A percentile compares a stretch with the other conserved stretches of the same genome.
These are phyloP conservation scores for Candidula unifasciata DNA, from an alignment of 2,888 invertebrate genomes.

Conservation along the genomic window DNA sequence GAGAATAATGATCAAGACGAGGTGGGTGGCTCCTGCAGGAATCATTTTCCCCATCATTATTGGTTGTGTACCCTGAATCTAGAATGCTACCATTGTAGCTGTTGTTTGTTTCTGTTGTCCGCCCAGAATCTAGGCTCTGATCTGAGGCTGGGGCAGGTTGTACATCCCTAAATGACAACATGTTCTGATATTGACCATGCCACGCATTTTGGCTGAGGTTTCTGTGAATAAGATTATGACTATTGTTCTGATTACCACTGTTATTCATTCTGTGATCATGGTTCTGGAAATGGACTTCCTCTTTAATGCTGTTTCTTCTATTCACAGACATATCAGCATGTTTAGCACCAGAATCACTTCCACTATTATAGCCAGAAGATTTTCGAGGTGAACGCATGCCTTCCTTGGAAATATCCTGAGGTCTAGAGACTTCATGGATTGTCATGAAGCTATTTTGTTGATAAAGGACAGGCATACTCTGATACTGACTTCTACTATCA, in stretches of 20 bases:
- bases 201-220: background rate
- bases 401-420: background rate
- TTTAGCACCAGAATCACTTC: background rate
- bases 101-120: slow-evolving; percentile 63
- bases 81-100: slow-evolving; percentile 65
- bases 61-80: slow-evolving; percentile 71
- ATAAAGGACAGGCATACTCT: background rate
- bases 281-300: background rate
- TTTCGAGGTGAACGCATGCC: background rate
- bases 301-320: background rate
- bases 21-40: slow-evolving; percentile 39
- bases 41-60: slow-evolving; percentile 67
- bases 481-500: background rate
- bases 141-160: slow-evolving; percentile 48
- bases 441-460: background rate
- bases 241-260: background rate
- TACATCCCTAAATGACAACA: slow-evolving; percentile 31
- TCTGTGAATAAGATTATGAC: background rate
- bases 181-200: background rate
- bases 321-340: background rate
- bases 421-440: background rate
- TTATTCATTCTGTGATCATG: background rate
- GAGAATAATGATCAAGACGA: background rate
- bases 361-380: background rate
- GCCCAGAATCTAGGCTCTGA: slow-evolving; percentile 64